phyloP scores from a whole-genome alignment of 2,888 invertebrate genomes.

The Dorcus hopei region DNA sequence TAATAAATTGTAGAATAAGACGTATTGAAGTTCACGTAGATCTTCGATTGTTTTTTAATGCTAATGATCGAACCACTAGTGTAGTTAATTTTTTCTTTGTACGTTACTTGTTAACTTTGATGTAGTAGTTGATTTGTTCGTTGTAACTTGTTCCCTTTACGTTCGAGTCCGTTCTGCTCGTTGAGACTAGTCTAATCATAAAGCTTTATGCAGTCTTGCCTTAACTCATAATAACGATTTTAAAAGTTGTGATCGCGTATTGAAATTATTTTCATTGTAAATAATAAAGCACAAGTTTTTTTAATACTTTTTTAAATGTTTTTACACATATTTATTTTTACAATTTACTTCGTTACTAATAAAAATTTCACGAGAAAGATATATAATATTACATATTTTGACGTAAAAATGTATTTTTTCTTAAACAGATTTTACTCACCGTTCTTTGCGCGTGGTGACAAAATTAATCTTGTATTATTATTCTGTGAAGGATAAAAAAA shows the following conservation, averaged over 20 bases:
- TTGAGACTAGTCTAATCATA: no score
- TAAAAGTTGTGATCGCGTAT: neutral
- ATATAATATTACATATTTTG: neutral
- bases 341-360: neutral
- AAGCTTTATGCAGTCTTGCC: neutral
- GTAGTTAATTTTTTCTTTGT: no score
- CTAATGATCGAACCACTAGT: no score
- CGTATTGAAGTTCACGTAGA: no score
- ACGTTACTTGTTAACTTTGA: no score
- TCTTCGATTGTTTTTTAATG: no score
- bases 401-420: neutral
- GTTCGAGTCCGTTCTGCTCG: no score
- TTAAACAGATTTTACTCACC: neutral
- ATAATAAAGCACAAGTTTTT: neutral
- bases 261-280: neutral
- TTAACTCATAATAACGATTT: neutral
- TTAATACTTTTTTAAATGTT: neutral
- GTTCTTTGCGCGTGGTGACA: neutral
- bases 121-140: no score
- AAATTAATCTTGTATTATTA: no score
- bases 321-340: conserved; percentile 1
- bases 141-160: no score
- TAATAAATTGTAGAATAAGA: no score
- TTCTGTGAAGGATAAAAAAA: neutral
- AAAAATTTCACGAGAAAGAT: neutral